Base-by-base conservation (phyloP, 2,888 invertebrate genomes). In the Nysson spinosus region DNA sequence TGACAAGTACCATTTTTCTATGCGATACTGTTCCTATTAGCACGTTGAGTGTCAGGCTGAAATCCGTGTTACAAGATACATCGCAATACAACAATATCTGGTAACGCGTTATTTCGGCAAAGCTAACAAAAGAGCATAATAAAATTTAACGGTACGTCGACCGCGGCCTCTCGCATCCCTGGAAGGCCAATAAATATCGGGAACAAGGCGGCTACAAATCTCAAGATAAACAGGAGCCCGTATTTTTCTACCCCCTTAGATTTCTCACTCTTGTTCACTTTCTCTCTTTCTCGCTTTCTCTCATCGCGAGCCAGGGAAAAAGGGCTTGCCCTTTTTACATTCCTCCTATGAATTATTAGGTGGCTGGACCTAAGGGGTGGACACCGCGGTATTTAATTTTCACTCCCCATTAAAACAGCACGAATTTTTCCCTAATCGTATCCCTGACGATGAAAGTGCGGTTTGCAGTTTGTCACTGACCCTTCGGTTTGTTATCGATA, bases 91-190 rank as follows among this genome's bases (percentile, higher is more conserved):
- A 37, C 56, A 42, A 22, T 72, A 64, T 58, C 57, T 63, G 50
- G 54, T 40, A 64, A 46, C 57, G 68, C 75, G 69, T 72, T 66
- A 69, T 66, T 58, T 72, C 63, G 52, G 49, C 49, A 66, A 62
- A 65, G 57, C 51, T 51, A 60, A 64, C n/a, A n/a, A 75, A 74
- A 67, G 75, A 72, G 71, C 75, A 78, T 79, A 80, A 83, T 84
- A 82, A 83, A 83, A 83, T 83, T 83, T 81, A 84, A 83, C 82
- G 84, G 77, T 80, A 78, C 76, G 80, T 81, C 84, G 77, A 39
- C 52, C 64, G 72, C 50, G 70, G 60, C 44, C 50, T 67, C 62
- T 61, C 65, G 61, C 54, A 20, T 43, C 32, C 57, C 39, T 30
- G 46, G 30, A 51, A 51, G 64, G 75, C 82, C 80, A 82, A 83